A percentile compares a stretch with the other conserved stretches of the same genome.
These are phyloP conservation scores for Spheniscus humboldti DNA, from an alignment of 2,797 vertebrate genomes.

Conservation along the genomic window DNA sequence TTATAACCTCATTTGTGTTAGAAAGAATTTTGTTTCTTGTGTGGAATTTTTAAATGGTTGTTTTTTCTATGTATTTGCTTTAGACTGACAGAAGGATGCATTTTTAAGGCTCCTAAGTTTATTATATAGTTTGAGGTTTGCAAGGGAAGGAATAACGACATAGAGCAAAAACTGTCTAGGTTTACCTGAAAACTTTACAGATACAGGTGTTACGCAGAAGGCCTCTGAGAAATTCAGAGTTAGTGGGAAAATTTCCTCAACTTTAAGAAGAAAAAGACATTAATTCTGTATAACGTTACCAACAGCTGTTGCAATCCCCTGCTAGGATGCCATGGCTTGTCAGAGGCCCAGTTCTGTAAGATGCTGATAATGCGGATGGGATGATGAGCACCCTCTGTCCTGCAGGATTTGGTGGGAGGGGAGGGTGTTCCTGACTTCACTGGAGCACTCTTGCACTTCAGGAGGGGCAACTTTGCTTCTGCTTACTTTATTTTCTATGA, in stretches of 20 bases:
- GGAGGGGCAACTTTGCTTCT: neutral
- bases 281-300: neutral
- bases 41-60: neutral
- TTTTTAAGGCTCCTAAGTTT: neutral
- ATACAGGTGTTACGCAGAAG: neutral
- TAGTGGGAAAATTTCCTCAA: neutral
- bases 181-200: neutral
- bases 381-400: neutral
- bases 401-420: neutral
- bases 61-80: neutral
- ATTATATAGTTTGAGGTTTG: neutral
- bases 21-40: neutral
- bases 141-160: neutral
- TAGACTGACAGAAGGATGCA: neutral
- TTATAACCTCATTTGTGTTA: neutral
- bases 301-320: neutral
- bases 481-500: neutral
- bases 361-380: neutral
- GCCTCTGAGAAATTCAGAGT: slow-evolving; percentile 12
- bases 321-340: neutral
- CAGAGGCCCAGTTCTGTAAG: neutral
- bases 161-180: neutral
- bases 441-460: neutral
- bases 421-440: neutral
- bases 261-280: neutral